phyloP scores from a whole-genome alignment of 64 coral and sea anemone species.

The Montipora sp. region DNA sequence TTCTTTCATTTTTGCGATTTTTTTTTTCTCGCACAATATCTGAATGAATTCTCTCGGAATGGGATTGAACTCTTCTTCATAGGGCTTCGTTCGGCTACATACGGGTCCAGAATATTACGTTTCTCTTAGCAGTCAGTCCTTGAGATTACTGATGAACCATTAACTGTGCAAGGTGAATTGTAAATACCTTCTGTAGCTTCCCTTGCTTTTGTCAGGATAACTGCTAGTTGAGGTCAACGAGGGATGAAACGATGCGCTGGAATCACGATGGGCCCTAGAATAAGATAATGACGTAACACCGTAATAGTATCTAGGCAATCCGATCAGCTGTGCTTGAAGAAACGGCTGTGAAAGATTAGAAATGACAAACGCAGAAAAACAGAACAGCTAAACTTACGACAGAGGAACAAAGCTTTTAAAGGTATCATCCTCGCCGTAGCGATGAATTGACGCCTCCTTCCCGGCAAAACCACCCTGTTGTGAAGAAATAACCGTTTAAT shows the following conservation, averaged over 20 bases:
- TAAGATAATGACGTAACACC: neutral
- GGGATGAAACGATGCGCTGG: constrained; percentile 56
- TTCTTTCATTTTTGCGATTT: too few species aligned
- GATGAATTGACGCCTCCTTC: constrained; percentile 13
- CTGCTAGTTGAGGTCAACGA: constrained; percentile 54
- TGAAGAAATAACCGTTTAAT: neutral
- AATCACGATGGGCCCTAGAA: constrained; percentile 71
- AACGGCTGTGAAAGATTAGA: neutral
- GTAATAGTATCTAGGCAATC: too few species aligned
- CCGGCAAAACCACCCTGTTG: constrained; percentile 24
- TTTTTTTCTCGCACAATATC: too few species aligned
- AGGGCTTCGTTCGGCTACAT: too few species aligned
- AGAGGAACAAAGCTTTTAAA: constrained; percentile 59
- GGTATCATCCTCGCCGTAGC: constrained; percentile 42
- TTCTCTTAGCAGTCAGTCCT: too few species aligned
- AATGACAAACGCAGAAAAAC: neutral
- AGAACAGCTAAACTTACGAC: constrained; percentile 54
- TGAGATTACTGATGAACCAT: too few species aligned
- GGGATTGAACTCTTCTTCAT: too few species aligned
- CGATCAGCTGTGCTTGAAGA: neutral
- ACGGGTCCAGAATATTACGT: too few species aligned
- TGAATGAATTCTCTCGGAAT: too few species aligned
- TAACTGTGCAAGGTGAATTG: too few species aligned
- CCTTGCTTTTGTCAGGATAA: constrained; percentile 48
- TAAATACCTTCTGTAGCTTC: constrained; percentile 60